A percentile compares a stretch with the other conserved stretches of the same genome.
Conservation (phyloP, 2,888 invertebrate genomes). For the Phyto melanocephala region DNA sequence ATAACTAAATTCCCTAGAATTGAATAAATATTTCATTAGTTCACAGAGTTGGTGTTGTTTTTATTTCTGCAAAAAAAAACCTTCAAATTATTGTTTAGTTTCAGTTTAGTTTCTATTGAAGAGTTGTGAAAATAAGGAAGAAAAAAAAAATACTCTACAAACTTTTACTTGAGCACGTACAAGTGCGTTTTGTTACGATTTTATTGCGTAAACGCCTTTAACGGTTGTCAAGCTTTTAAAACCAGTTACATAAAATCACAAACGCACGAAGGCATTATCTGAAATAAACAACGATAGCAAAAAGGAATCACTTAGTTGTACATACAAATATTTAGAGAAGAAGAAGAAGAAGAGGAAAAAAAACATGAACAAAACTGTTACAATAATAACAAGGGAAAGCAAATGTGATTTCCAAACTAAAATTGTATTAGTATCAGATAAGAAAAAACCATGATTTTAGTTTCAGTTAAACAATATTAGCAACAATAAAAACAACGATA, state of each 20-base stretch:
- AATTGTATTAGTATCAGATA: constrained; percentile 60
- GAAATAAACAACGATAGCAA: constrained; percentile 14
- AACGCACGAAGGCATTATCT: background rate
- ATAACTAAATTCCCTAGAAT: background rate
- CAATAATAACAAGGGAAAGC: constrained; percentile 36
- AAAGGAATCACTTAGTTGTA: no score
- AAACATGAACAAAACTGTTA: background rate
- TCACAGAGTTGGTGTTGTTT: background rate
- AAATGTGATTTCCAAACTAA: constrained; percentile 51
- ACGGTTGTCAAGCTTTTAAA: constrained; percentile 1
- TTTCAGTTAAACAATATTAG: constrained; percentile 30
- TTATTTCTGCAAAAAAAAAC: background rate
- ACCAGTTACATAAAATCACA: background rate
- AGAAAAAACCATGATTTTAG: constrained; percentile 37
- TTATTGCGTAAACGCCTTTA: constrained; percentile 61
- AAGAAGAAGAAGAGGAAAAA: background rate
- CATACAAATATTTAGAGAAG: no score
- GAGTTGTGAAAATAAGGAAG: constrained; percentile 1
- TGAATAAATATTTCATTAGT: constrained; percentile 48
- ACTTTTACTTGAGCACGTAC: constrained; percentile 59
- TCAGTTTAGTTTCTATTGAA: background rate
- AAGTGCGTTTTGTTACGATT: constrained; percentile 57
- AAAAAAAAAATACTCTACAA: background rate
- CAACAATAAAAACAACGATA: background rate
- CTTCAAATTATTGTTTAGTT: constrained; percentile 37